Conservation (phyloP, 2,797 vertebrate genomes). For the Falco biarmicus region DNA sequence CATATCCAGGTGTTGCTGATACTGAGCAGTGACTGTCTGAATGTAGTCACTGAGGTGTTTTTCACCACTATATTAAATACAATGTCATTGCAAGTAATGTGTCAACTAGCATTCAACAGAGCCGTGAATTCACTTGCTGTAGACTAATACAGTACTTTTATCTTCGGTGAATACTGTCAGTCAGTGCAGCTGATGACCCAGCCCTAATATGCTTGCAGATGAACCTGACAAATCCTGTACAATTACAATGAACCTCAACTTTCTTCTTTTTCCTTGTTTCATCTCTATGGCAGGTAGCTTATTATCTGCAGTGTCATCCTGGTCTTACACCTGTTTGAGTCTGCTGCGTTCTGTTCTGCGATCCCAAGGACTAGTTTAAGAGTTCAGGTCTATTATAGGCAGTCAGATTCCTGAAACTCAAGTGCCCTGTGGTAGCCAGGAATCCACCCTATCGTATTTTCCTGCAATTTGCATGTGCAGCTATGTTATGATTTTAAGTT, state of each 20-base stretch:
- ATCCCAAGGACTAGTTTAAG: not conserved
- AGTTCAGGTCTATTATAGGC: not conserved
- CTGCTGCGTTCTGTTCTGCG: not conserved
- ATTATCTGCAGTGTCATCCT: not conserved
- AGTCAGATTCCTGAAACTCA: not conserved
- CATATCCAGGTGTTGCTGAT: rapidly evolving
- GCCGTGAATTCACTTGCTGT: not conserved
- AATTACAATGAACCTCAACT: not conserved
- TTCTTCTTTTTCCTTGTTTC: not conserved
- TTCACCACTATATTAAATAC: not conserved
- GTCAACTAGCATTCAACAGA: not conserved
- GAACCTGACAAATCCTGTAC: not conserved
- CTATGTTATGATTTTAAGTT: not conserved
- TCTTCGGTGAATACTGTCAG: not conserved
- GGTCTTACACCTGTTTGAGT: not conserved
- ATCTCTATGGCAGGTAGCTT: not conserved
- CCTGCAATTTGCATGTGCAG: not conserved
- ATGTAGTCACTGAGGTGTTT: not conserved
- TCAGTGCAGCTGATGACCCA: not conserved
- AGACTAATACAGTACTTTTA: not conserved
- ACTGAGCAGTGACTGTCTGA: not conserved
- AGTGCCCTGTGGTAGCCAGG: not conserved
- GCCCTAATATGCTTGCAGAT: not conserved
- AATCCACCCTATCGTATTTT: not conserved
- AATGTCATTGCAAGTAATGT: not conserved